Base-by-base conservation (phyloP, 2,113 vertebrate species). In the Hepsetus odoe region DNA sequence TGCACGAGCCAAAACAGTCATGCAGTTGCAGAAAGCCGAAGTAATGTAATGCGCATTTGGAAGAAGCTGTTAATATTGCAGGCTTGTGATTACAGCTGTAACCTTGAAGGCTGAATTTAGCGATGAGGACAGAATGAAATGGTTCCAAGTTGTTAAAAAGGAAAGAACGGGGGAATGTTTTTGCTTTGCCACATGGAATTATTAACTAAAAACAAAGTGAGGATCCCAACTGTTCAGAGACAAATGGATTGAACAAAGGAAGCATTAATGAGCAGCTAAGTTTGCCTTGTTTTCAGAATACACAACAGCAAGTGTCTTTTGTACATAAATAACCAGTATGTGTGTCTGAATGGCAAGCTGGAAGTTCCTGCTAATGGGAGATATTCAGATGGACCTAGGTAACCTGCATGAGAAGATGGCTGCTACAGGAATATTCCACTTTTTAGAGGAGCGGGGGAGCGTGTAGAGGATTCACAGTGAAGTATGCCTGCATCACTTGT, bases 341-440 rank as follows among this genome's bases (percentile, higher is more conserved):
- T 82, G 82, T 30, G 58, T 77, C 55, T 77, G 22, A 72, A 75
- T 79, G 82, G 68, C 71, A 40, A 83, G 68, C 59, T 86, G 87
- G 68, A 69, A 88, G 80, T 85, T 49, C 72, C 58, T 74, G 69
- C 80, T 85, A 82, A 75, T 85, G 85, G 84, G 42, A 73, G 73
- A 73, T 33, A 75, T 74, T 79, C 53, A 74, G 69, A 74, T 53
- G 33, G 69, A 80, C 80, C 76, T 73, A 26, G 30, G 84, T 74
- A 72, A 69, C 33, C 53, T 85, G 86, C 85, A 86, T 88, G 73
- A 84, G 84, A 90, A 89, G 90, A 90, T 87, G 86, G 89, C 86
- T 85, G 87, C 86, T 74, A 74, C 72, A 76, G 88, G 90, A 91
- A 85, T 84, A 88, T 90, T 90, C 89, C 85, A 89, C 84, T 85